Evolutionary conservation across 2,888 invertebrate genomes (phyloP).

Genomic region (Tenthredo livida): DNA sequence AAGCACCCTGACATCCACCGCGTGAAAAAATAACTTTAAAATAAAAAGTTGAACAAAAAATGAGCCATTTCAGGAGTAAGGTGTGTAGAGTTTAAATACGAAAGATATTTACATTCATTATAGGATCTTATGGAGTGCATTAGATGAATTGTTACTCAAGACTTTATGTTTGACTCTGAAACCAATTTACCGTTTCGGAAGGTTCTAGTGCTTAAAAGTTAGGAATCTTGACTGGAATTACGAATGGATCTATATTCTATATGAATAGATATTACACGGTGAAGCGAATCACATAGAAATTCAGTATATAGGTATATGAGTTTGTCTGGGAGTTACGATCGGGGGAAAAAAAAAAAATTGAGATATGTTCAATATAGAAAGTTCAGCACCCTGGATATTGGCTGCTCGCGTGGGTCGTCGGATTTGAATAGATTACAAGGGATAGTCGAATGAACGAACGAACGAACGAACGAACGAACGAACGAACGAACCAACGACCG

Average conservation of each 20-base stretch:
- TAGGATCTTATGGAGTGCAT: too few relatives aligned
- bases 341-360: neutral
- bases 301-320: too few relatives aligned
- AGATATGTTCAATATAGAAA: neutral
- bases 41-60: neutral
- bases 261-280: neutral
- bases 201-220: too few relatives aligned
- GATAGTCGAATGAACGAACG: slow-evolving; percentile 45
- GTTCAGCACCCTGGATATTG: slow-evolving; percentile 47
- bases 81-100: too few relatives aligned
- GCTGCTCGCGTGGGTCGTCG: slow-evolving; percentile 45
- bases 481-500: slow-evolving; percentile 33
- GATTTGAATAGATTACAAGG: slow-evolving; percentile 51
- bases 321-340: neutral
- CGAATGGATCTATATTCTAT: neutral
- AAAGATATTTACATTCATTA: too few relatives aligned
- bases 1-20: neutral
- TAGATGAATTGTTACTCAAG: too few relatives aligned
- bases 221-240: neutral
- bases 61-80: too few relatives aligned
- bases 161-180: too few relatives aligned
- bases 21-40: neutral
- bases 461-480: slow-evolving; percentile 38
- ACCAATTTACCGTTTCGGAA: too few relatives aligned
- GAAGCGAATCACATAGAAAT: neutral